Evolutionary conservation across 2,113 vertebrate genomes (phyloP).

Genomic region (Cisticola juncidis): DNA sequence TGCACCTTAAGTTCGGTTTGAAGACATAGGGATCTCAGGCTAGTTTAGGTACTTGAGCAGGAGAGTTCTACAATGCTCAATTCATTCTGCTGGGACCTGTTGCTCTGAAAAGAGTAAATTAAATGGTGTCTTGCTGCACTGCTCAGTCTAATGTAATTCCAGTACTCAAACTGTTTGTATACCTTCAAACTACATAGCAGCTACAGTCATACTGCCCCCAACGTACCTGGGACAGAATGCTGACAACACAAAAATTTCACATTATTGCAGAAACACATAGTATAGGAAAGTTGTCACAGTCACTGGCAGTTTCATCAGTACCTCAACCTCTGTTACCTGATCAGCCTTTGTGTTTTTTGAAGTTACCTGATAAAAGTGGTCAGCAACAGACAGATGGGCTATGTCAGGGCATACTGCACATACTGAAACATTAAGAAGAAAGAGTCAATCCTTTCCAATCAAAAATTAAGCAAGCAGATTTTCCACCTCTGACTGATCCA

Average conservation of each 20-base stretch:
- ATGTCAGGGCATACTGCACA: neutral
- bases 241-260: neutral
- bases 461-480: neutral
- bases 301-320: neutral
- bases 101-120: neutral
- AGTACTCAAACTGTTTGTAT: neutral
- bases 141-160: neutral
- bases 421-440: neutral
- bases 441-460: neutral
- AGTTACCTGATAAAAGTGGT: neutral
- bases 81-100: neutral
- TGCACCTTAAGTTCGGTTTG: fast-evolving
- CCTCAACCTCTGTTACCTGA: neutral
- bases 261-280: neutral
- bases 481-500: neutral
- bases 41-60: neutral
- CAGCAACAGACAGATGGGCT: neutral
- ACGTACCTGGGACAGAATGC: neutral
- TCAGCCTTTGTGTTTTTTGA: neutral
- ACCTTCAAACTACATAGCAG: neutral
- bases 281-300: neutral
- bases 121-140: neutral
- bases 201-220: neutral
- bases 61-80: neutral
- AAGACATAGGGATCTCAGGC: neutral